Base-by-base conservation (phyloP, 2,113 vertebrate species). In the Reinhardtius hippoglossoides region DNA sequence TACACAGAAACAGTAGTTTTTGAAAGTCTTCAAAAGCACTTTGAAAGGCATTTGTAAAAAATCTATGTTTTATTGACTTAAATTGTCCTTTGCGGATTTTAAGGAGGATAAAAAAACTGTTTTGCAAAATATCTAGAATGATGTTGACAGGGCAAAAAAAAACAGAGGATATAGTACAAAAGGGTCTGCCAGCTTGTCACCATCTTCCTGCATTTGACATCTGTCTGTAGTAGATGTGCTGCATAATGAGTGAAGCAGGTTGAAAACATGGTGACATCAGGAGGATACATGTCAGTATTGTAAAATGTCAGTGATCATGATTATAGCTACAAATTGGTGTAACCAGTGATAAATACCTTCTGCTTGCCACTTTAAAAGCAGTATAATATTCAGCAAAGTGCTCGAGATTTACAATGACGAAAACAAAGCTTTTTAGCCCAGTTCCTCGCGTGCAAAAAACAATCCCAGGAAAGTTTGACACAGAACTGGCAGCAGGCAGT, bases 401-500 rank as follows among this genome's bases (percentile, higher is more conserved):
- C 58, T 71, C 60, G 79, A 78, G 77, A 71, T 91, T 78, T 77
- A 46, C 82, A 84, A 84, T 72, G 58, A 80, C 78, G 77, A 82
- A 89, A 88, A 87, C 77, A 82, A 83, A 54, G 50, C 18, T 54
- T 54, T 54, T 15, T 21, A 15, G 20, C 50, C 6, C 50, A 62
- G 62, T 68, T 73, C 21, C 21, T 20, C 26, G 66, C 79, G 50
- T 9, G 50, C 20, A 54, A 14, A 18, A 13, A 14, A 40, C 13
- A 48, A 48, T 18, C 20, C 63, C 71, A 37, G 67, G 67, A 89
- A 89, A 52, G 66, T 68, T 79, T 83, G 82, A 88, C 83, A 84
- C 56, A 83, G 85, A 90, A 90, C 90, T 89, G 87, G 77, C 83
- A 85, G 81, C 42, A 69, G 80, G 80, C 80, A 20, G 67, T 87